Base-by-base conservation (phyloP, 2,888 invertebrate genomes). In the Plutella xylostella region DNA sequence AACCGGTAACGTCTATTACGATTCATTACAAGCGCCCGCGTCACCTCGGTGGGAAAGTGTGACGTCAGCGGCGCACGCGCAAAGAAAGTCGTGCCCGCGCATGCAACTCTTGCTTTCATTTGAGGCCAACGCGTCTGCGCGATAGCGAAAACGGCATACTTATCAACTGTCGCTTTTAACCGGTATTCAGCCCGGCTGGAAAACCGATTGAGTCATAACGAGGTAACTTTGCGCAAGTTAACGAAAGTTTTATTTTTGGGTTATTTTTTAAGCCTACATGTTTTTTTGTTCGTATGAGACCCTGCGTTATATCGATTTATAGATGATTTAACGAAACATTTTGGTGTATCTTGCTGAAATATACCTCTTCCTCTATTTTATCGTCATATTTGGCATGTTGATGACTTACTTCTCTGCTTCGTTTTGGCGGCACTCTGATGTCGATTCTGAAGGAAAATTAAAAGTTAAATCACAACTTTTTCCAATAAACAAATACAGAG, bases 91-190 rank as follows among this genome's bases (percentile, higher is more conserved):
- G 67, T 74, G 66, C 67, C 76, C 68, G 66, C 60, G 48, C 54
- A 58, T 51, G 51, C 57, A 61, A 72, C 75, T 82, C 63, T 82
- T 80, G 70, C 71, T 80, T 82, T 82, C 77, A 68, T 63, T 57
- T 57, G 76, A 71, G 82, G 82, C 63, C 80, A 67, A 57, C 51
- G 55, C 65, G 73, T 80, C 78, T 80, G 75, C 60, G 50, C 68
- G 82, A 82, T 78, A 82, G 82, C 76, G 80, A 80, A 79, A 82
- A 77, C 68, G 75, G 69, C 80, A 77, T 65, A 74, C 77, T 74
- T 72, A 55, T 55, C 65, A 65, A 61, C 71, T 72, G 68, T 71
- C 68, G 66, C 71, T 76, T 77, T 68, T 65, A 72, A 72, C 67
- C 63, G 74, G 71, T 72, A 78, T 76, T 73, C 70, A 71, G 72